Conservation (phyloP, 2,113 vertebrate genomes). For the Tyto alba region DNA sequence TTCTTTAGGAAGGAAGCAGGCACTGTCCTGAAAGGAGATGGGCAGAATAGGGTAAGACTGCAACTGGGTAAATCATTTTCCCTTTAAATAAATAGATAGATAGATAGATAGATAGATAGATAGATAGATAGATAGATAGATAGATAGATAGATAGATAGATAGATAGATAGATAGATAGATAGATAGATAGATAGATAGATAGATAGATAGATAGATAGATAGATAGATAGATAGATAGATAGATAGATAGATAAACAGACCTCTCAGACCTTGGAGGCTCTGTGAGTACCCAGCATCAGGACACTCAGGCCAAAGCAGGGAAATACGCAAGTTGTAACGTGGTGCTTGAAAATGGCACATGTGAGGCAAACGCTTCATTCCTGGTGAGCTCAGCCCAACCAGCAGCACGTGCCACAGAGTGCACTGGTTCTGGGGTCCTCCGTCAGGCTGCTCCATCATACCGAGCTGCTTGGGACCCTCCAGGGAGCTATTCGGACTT, state of each 20-base stretch:
- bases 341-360: not conserved
- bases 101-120: no score
- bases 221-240: no score
- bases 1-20: conserved; percentile 1
- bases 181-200: no score
- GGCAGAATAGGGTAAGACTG: not conserved
- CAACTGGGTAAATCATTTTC: not conserved
- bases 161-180: no score
- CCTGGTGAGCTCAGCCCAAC: not conserved
- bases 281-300: not conserved
- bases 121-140: no score
- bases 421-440: not conserved
- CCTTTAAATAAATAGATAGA: no score
- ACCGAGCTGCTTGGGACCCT: not conserved
- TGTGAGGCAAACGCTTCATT: not conserved
- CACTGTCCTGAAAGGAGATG: not conserved
- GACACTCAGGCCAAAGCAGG: not conserved
- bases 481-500: not conserved
- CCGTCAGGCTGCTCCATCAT: not conserved
- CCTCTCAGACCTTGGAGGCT: not conserved
- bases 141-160: no score
- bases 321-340: not conserved
- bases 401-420: not conserved
- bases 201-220: no score
- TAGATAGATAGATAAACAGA: no score